Evolutionary conservation across 1,140 invertebrate genomes (phyloP).

Genomic region (Vanessa atalanta): DNA sequence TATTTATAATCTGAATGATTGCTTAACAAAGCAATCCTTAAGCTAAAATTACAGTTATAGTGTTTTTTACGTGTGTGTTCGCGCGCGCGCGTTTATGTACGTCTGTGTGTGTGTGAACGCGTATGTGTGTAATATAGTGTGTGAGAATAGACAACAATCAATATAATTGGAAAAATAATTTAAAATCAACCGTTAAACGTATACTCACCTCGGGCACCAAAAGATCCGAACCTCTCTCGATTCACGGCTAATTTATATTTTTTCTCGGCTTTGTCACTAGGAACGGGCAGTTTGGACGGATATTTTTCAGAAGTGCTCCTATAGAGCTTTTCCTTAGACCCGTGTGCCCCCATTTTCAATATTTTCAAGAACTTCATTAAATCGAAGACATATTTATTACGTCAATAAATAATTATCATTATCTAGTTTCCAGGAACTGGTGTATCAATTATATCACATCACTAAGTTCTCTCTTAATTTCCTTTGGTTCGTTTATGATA

Average conservation of each 20-base stretch:
- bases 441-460: slow-evolving; percentile 40
- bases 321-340: slow-evolving; percentile 85
- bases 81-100: no score
- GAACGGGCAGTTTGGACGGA: slow-evolving; percentile 76
- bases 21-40: no score
- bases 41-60: no score
- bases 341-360: slow-evolving; percentile 85
- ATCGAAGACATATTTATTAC: slow-evolving; percentile 50
- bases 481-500: slow-evolving; percentile 19
- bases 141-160: neutral
- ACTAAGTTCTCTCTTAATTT: slow-evolving; percentile 17
- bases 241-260: slow-evolving; percentile 77
- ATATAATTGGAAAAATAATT: neutral
- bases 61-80: no score
- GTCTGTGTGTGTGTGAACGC: no score
- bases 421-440: slow-evolving; percentile 37
- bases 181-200: neutral
- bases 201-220: slow-evolving; percentile 79
- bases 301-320: slow-evolving; percentile 82
- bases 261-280: slow-evolving; percentile 66
- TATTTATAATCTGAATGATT: no score
- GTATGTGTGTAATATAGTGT: neutral
- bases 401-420: slow-evolving; percentile 23
- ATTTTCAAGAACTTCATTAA: slow-evolving; percentile 80
- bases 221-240: slow-evolving; percentile 82